Conservation (phyloP, 2,113 vertebrate genomes). For the Xenopus laevis region DNA sequence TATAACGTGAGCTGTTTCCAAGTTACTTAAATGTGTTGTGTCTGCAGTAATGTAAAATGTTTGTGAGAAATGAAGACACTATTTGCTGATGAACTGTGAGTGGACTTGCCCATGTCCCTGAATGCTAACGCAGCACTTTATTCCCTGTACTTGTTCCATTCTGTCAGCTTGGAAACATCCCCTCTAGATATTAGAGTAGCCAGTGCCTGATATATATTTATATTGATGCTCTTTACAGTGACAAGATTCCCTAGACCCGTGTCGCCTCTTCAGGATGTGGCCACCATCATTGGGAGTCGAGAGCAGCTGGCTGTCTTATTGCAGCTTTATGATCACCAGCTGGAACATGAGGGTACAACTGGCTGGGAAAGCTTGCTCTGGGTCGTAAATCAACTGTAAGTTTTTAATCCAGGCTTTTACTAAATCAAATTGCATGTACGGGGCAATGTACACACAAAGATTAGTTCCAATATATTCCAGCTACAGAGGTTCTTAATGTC, state of each 20-base stretch:
- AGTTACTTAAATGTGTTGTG: background rate
- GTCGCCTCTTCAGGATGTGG: conserved; percentile 91
- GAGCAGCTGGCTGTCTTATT: conserved; percentile 83
- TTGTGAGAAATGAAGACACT: background rate
- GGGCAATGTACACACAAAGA: no score
- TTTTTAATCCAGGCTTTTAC: conserved; percentile 22
- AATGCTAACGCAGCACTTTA: background rate
- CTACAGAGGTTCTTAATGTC: no score
- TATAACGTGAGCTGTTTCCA: background rate
- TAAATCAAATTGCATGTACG: background rate
- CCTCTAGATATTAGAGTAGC: background rate
- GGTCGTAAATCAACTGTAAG: conserved; percentile 98
- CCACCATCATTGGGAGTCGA: conserved; percentile 88
- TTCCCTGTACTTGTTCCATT: background rate
- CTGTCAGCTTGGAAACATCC: background rate
- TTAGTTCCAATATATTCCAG: no score
- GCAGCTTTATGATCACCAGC: conserved; percentile 88
- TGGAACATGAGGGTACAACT: conserved; percentile 92
- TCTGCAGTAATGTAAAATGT: background rate
- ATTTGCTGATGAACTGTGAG: background rate
- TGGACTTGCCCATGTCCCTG: background rate
- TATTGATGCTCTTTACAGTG: conserved; percentile 63
- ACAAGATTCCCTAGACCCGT: conserved; percentile 90
- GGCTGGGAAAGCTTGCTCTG: conserved; percentile 95
- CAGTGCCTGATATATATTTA: conserved; percentile 21